Percentiles rank a stretch among this genome's conserved stretches.
These are phyloP conservation scores for Cybosia mesomella DNA, from an alignment of 2,888 invertebrate genomes.

Conservation along the genomic window DNA sequence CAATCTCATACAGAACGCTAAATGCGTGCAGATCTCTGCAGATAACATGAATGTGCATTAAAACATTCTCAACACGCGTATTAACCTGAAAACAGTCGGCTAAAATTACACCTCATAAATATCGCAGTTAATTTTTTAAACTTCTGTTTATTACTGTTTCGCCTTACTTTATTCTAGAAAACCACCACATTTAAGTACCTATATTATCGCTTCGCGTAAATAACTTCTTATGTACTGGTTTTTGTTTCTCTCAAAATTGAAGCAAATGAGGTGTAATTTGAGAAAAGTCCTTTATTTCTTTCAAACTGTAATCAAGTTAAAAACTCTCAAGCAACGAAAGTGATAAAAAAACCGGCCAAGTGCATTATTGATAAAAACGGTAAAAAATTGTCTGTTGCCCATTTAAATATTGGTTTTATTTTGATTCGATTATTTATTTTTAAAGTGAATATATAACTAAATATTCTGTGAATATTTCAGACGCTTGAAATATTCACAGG, in stretches of 20 bases:
- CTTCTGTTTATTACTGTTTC: slow-evolving; percentile 45
- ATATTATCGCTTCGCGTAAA: slow-evolving; percentile 25
- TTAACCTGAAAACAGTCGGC: slow-evolving; percentile 60
- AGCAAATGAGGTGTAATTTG: slow-evolving; percentile 36
- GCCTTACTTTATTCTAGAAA: slow-evolving; percentile 53
- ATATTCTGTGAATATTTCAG: too few species aligned
- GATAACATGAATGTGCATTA: slow-evolving; percentile 47
- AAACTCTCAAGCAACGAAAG: slow-evolving; percentile 38
- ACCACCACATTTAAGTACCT: slow-evolving; percentile 50
- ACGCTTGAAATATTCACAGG: too few species aligned
- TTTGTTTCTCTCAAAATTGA: slow-evolving; percentile 24
- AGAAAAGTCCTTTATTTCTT: slow-evolving; percentile 38
- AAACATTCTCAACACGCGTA: slow-evolving; percentile 51
- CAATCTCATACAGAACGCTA: slow-evolving; percentile 28
- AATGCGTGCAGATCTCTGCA: slow-evolving; percentile 40
- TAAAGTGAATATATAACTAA: too few species aligned
- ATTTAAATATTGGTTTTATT: too few species aligned
- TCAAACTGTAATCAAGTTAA: slow-evolving; percentile 38
- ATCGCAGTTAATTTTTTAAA: slow-evolving; percentile 50
- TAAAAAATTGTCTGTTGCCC: too few species aligned
- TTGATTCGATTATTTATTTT: too few species aligned
- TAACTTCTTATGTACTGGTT: slow-evolving; percentile 15
- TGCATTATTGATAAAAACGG: too few species aligned
- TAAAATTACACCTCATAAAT: slow-evolving; percentile 54
- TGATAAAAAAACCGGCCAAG: too few species aligned